A percentile compares a stretch with the other conserved stretches of the same genome.
These are phyloP conservation scores for Rafetus swinhoei DNA, from an alignment of 2,113 vertebrate species.

Conservation along the genomic window DNA sequence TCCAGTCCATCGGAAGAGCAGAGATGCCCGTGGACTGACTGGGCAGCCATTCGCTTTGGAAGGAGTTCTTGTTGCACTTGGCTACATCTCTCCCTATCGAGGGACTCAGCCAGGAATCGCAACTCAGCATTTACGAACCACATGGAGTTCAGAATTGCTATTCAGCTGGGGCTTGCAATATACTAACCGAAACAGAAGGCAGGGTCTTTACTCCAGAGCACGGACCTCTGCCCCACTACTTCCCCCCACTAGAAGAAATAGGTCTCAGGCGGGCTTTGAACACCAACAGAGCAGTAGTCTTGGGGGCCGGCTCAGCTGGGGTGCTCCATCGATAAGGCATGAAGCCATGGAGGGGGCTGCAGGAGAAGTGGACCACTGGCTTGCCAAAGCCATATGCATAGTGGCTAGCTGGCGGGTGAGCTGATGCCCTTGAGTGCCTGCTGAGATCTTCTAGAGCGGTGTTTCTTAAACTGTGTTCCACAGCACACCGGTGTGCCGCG, in stretches of 20 bases:
- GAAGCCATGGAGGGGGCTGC: not conserved
- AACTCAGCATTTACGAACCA: not conserved
- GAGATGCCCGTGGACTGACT: not conserved
- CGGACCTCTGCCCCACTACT: not conserved
- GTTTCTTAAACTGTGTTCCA: too few species aligned
- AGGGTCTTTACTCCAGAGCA: not conserved
- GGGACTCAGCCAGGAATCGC: not conserved
- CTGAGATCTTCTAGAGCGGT: not conserved
- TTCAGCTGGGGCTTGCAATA: not conserved
- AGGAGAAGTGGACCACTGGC: not conserved
- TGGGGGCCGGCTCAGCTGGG: not conserved
- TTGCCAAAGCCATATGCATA: fast-evolving
- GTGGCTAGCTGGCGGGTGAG: not conserved
- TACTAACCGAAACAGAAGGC: not conserved
- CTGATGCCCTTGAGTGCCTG: fast-evolving
- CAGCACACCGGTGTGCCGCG: too few species aligned
- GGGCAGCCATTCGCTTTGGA: not conserved
- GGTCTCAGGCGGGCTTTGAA: not conserved
- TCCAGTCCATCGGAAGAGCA: not conserved
- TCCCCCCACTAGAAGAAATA: not conserved
- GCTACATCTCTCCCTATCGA: not conserved
- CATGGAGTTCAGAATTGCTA: not conserved
- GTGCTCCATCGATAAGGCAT: not conserved
- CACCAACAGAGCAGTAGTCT: not conserved
- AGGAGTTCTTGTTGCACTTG: not conserved